phyloP scores from a whole-genome alignment of 2,113 vertebrate species.

The Aptenodytes patagonicus region DNA sequence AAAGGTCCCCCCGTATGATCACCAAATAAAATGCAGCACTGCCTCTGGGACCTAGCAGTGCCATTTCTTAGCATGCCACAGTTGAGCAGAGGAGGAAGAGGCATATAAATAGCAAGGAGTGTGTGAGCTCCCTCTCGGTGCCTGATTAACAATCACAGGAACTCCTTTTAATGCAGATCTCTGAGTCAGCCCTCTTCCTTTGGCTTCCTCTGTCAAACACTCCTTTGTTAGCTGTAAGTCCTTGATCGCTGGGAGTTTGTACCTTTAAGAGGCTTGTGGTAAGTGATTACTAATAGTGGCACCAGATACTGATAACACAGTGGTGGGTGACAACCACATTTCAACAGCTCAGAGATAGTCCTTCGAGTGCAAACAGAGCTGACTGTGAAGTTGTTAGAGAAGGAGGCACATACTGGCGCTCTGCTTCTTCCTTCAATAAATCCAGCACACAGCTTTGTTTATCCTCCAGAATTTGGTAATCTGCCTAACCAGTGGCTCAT shows the following conservation, averaged over 20 bases:
- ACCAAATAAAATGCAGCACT: fast-evolving
- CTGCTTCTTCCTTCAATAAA: conserved; percentile 33
- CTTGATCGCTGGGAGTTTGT: conserved; percentile 31
- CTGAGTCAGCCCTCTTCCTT: conserved; percentile 34
- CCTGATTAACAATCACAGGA: conserved; percentile 52
- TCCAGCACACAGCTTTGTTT: conserved; percentile 53
- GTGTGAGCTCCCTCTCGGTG: background rate
- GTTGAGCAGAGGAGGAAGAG: background rate
- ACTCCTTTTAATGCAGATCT: conserved; percentile 18
- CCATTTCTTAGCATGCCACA: background rate
- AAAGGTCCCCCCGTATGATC: background rate
- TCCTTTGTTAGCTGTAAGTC: conserved; percentile 17
- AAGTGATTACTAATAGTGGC: conserved; percentile 47
- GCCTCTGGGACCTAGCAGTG: background rate
- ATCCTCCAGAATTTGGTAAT: conserved; percentile 47
- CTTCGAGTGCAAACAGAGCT: conserved; percentile 6
- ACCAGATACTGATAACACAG: conserved; percentile 38
- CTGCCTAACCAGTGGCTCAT: conserved; percentile 53
- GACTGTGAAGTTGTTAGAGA: background rate
- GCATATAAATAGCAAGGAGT: conserved; percentile 45
- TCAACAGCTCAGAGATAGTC: conserved; percentile 40
- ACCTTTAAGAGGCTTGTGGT: conserved; percentile 44
- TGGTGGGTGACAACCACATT: conserved; percentile 30
- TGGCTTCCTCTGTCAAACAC: conserved; percentile 27
- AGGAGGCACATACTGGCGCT: background rate